Conservation (phyloP, 1,140 invertebrate genomes). For the Chelonus insularis region DNA sequence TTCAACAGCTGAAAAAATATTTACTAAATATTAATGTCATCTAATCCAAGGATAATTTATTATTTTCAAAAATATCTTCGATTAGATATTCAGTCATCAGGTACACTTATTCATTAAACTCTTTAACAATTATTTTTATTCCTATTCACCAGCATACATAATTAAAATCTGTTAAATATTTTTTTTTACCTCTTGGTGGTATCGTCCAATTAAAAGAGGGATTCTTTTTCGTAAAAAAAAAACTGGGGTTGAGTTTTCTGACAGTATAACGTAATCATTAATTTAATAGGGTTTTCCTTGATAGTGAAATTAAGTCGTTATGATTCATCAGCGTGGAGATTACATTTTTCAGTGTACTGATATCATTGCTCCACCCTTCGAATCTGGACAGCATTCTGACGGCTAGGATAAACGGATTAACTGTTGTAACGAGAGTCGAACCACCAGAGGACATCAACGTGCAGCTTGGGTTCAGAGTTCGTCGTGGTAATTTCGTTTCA, state of each 20-base stretch:
- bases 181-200: too few relatives aligned
- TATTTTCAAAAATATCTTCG: not conserved
- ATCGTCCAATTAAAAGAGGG: too few relatives aligned
- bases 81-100: not conserved
- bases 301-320: constrained; percentile 15
- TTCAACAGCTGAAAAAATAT: constrained; percentile 23
- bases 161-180: too few relatives aligned
- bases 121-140: not conserved
- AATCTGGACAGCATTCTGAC: constrained; percentile 5
- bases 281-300: not conserved
- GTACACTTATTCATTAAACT: too few relatives aligned
- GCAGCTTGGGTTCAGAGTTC: not conserved
- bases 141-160: too few relatives aligned
- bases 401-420: constrained; percentile 9
- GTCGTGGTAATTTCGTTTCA: constrained; percentile 2
- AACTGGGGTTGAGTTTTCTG: not conserved
- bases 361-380: not conserved
- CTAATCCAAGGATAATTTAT: not conserved
- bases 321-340: constrained; percentile 1
- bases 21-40: constrained; percentile 13
- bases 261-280: not conserved
- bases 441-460: not conserved
- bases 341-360: not conserved
- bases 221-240: too few relatives aligned
- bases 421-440: not conserved